A percentile compares a stretch with the other conserved stretches of the same genome.
phyloP scores from a whole-genome alignment of 92 coral and sea anemone species.

The Palythoa grandiflora region DNA sequence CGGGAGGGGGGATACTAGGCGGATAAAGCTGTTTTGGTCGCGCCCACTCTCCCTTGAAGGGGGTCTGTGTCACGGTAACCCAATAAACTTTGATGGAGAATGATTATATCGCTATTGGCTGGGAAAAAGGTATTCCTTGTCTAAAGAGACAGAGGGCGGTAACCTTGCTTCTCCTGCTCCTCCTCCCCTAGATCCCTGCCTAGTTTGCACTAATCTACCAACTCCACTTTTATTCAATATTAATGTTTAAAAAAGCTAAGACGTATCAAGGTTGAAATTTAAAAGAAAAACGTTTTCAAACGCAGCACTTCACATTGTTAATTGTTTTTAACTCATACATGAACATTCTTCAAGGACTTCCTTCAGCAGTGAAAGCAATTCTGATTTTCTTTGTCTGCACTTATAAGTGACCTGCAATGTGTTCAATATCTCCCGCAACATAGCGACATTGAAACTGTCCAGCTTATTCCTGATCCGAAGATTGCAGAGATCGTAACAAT shows the following conservation, averaged over 20 bases:
- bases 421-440: constrained; percentile 41
- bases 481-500: constrained; percentile 35
- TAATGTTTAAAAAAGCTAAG: not conserved
- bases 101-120: not conserved
- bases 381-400: constrained; percentile 16
- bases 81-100: not conserved
- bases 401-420: constrained; percentile 23
- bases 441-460: constrained; percentile 38
- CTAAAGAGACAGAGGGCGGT: not conserved
- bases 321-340: not conserved
- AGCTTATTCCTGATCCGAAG: constrained; percentile 34
- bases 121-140: not conserved
- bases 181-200: not conserved
- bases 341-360: constrained; percentile 16
- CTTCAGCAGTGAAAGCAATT: not conserved
- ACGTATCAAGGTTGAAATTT: not conserved
- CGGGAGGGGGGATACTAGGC: not conserved
- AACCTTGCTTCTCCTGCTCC: not conserved
- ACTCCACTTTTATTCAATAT: not conserved
- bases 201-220: not conserved
- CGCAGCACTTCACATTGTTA: not conserved
- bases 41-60: not conserved
- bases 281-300: not conserved
- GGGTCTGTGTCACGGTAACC: not conserved
- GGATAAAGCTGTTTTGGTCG: not conserved